Percentiles rank a stretch among this genome's conserved stretches.
Evolutionary conservation across 2,797 vertebrate genomes (phyloP).

Genomic region (Ispidina picta): DNA sequence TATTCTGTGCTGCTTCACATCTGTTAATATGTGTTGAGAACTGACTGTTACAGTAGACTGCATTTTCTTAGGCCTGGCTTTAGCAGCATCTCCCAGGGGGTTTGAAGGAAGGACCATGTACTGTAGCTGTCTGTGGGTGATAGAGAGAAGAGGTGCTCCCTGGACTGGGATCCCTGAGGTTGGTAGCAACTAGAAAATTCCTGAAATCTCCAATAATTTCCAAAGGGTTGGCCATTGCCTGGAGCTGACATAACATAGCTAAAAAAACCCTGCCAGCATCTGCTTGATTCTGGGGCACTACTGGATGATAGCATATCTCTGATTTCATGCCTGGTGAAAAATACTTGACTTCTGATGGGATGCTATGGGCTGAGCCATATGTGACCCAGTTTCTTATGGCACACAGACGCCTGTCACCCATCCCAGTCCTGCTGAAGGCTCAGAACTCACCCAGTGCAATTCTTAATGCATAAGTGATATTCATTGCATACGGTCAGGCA

Average conservation of each 20-base stretch:
- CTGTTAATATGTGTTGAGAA: slow-evolving; percentile 17
- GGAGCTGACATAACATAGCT: background rate
- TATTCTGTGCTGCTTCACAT: background rate
- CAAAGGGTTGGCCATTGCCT: background rate
- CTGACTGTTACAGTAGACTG: background rate
- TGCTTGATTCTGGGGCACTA: background rate
- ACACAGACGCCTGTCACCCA: background rate
- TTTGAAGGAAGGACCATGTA: background rate
- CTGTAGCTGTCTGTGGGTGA: rapidly evolving
- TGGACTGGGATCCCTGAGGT: background rate
- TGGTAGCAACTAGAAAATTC: background rate
- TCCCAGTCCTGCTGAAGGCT: background rate
- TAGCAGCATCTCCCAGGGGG: background rate
- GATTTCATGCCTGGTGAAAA: background rate
- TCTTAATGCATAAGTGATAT: background rate
- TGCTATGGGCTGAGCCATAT: background rate
- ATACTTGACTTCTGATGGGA: rapidly evolving
- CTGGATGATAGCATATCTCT: background rate
- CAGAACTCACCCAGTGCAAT: background rate
- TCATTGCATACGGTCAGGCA: background rate
- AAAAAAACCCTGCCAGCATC: background rate
- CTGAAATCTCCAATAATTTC: background rate
- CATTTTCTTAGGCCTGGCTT: slow-evolving; percentile 5
- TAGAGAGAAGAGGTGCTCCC: background rate
- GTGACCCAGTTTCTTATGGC: rapidly evolving